phyloP scores from a whole-genome alignment of 2,797 vertebrate species.

The Cetoscarus ocellatus region DNA sequence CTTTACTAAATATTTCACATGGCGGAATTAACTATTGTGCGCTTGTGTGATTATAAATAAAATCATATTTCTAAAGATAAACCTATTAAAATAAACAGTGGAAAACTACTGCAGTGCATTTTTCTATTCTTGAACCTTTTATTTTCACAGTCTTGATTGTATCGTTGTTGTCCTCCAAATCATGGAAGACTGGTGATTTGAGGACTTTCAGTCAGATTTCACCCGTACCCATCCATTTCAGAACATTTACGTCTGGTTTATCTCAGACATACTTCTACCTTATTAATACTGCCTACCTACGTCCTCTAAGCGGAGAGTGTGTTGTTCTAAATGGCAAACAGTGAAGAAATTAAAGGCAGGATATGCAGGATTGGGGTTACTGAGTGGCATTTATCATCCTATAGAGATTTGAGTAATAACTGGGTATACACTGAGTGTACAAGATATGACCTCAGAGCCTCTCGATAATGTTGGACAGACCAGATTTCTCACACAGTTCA shows the following conservation, averaged over 20 bases:
- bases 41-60: slow-evolving; percentile 18
- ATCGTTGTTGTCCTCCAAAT: background rate
- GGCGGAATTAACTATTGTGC: slow-evolving; percentile 31
- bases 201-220: slow-evolving; percentile 12
- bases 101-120: slow-evolving; percentile 55
- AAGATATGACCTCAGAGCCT: slow-evolving; percentile 33
- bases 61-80: slow-evolving; percentile 27
- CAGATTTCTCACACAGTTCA: background rate
- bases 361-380: slow-evolving; percentile 20
- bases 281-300: slow-evolving; percentile 24
- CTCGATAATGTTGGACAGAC: background rate
- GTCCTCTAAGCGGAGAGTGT: slow-evolving; percentile 35
- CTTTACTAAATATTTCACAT: slow-evolving; percentile 20
- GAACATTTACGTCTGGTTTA: slow-evolving; percentile 9
- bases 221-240: background rate
- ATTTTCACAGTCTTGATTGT: slow-evolving; percentile 45
- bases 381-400: slow-evolving; percentile 15
- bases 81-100: slow-evolving; percentile 39
- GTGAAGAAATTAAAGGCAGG: slow-evolving; percentile 42
- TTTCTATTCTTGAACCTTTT: slow-evolving; percentile 17
- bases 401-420: slow-evolving; percentile 34
- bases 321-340: slow-evolving; percentile 22
- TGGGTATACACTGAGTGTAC: slow-evolving; percentile 43
- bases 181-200: slow-evolving; percentile 2
- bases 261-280: slow-evolving; percentile 15